phyloP scores from a whole-genome alignment of 2,113 vertebrate species.

The Oreochromis niloticus region DNA sequence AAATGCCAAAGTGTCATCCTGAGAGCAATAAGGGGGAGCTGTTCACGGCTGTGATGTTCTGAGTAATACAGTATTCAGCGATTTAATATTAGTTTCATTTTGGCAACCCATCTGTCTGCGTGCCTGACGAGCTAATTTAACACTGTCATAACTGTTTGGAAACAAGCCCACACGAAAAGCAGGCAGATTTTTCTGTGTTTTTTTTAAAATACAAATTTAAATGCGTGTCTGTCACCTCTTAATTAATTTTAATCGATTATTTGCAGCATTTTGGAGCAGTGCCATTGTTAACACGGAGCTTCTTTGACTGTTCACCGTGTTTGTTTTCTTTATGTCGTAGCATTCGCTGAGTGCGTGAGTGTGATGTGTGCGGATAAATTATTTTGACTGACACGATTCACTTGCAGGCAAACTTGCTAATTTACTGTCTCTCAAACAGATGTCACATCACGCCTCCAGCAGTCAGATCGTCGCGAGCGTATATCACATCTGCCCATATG shows the following conservation, averaged over 20 bases:
- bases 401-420: constrained; percentile 43
- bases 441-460: constrained; percentile 29
- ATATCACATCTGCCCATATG: constrained; percentile 43
- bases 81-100: constrained; percentile 2
- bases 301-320: constrained; percentile 23
- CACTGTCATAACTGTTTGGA: not conserved
- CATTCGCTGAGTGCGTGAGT: not conserved
- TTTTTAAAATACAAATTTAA: not conserved
- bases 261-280: not conserved
- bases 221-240: not conserved
- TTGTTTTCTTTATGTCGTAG: constrained; percentile 16
- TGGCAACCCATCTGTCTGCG: not conserved
- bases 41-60: not conserved
- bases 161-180: not conserved
- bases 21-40: not conserved
- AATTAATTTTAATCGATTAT: not conserved
- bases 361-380: constrained; percentile 11
- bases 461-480: constrained; percentile 1
- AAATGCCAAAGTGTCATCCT: not conserved
- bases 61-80: not conserved
- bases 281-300: not conserved
- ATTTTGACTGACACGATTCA: constrained; percentile 53
- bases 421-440: constrained; percentile 61
- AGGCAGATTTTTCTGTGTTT: not conserved
- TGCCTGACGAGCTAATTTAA: not conserved